Evolutionary conservation across 2,113 vertebrate species (phyloP), one percentile per base, ranked within the genome.

Genomic region (Cheilinus undulatus): DNA sequence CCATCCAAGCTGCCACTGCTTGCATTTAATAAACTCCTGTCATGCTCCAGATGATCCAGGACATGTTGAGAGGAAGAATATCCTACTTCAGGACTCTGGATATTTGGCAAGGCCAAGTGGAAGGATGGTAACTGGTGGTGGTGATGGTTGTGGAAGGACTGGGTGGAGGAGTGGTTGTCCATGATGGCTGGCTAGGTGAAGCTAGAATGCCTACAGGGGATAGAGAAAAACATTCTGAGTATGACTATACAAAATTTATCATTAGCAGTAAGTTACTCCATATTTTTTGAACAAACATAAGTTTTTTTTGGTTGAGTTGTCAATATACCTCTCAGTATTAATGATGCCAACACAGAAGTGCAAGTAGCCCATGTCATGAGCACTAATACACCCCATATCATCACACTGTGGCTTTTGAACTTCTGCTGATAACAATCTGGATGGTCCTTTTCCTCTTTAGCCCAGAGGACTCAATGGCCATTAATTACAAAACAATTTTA

Each of bases 111-210:
- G 7, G 57, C 46, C 46, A 84, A 23, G 58, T 83, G 63, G 72
- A 83, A 84, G 15, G 81, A 45, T 6, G 73, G 56, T 6, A 26
- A 78, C 0, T 60, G 82, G 65, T 75, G 87, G 45, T 82, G 86
- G 54, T 65, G 84, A 45, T 48, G 51, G 83, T 69, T 78, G 46
- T 85, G 19, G 85, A 88, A 88, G 65, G 78, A 69, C 9, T 80
- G 72, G 23, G 83, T 51, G 14, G 84, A 54, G 20, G 88, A 77
- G 26, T 27, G 59, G 56, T 88, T 79, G 4, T 90, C 90, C 91
- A 92, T 92, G 54, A 62, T 52, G 46, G 17, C 15, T 46, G 14
- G 11, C 3, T 65, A 49, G 60, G 53, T 73, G 73, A 50, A 48
- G 59, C 57, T 84, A 86, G 20, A 78, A 61, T 27, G 32, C 58